A percentile compares a stretch with the other conserved stretches of the same genome.
phyloP scores from a whole-genome alignment of 2,113 vertebrate species.

The Zosterops japonicus region DNA sequence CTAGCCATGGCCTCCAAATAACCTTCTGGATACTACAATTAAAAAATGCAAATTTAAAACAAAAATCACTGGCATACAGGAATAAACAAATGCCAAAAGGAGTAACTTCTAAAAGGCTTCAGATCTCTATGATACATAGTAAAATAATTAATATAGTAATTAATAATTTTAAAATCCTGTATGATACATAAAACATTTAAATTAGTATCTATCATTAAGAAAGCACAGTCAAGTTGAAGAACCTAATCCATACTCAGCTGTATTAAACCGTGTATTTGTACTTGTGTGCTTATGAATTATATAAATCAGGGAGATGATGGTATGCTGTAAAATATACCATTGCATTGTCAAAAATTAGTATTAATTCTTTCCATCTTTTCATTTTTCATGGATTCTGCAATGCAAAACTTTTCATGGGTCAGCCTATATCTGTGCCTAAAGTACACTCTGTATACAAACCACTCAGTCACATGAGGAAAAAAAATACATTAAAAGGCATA shows the following conservation, averaged over 20 bases:
- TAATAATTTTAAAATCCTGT: not conserved
- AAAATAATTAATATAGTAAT: not conserved
- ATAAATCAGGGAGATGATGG: not conserved
- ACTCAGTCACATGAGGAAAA: not conserved
- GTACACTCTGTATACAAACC: not conserved
- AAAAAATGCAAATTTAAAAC: not conserved
- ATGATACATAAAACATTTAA: not conserved
- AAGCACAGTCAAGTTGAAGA: not conserved
- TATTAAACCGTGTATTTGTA: not conserved
- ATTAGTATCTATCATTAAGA: not conserved
- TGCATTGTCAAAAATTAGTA: not conserved
- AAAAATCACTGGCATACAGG: not conserved
- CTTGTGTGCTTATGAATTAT: not conserved
- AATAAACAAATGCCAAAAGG: not conserved
- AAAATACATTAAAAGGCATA: not conserved
- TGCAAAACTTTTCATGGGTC: not conserved
- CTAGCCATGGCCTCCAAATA: conserved; percentile 94
- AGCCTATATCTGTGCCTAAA: not conserved
- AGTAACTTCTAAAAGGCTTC: not conserved
- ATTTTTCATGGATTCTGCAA: not conserved
- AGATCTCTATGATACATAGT: not conserved
- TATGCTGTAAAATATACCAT: not conserved
- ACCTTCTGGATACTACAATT: conserved; percentile 91
- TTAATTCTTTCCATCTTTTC: not conserved
- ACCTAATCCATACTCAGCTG: not conserved